Conservation (phyloP, 1,140 invertebrate genomes). For the Colletes gigas region DNA sequence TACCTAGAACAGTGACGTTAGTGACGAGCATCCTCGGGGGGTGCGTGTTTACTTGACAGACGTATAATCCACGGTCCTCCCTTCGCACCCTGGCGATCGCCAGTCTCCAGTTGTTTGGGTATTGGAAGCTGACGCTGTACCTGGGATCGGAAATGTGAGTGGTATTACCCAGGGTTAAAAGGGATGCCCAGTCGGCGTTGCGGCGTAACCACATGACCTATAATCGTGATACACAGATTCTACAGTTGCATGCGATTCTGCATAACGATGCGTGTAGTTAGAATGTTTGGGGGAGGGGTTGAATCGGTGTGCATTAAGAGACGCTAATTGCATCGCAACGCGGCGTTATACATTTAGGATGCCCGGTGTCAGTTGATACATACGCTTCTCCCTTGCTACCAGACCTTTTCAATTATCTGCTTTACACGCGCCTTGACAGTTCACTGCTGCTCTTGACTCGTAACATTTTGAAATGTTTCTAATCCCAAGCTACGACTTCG, state of each 20-base stretch:
- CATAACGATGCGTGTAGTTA: conserved; percentile 3
- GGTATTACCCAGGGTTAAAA: conserved; percentile 82
- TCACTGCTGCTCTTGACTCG: not conserved
- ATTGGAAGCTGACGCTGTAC: conserved; percentile 77
- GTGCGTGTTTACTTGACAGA: conserved; percentile 93
- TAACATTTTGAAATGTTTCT: too few relatives aligned
- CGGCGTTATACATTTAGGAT: not conserved
- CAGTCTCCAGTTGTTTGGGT: conserved; percentile 92
- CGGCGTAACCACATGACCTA: conserved; percentile 83
- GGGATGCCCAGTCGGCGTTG: conserved; percentile 78
- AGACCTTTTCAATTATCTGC: not conserved
- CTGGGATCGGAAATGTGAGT: conserved; percentile 82
- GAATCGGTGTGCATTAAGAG: not conserved
- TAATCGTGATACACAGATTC: conserved; percentile 36
- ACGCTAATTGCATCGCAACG: not conserved
- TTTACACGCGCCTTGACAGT: not conserved
- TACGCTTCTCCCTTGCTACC: not conserved
- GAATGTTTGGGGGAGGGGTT: not conserved
- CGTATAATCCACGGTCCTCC: conserved; percentile 88
- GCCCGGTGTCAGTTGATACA: not conserved
- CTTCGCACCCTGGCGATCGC: conserved; percentile 87
- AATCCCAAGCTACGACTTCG: too few relatives aligned
- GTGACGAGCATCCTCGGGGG: conserved; percentile 84
- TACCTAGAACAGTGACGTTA: conserved; percentile 78
- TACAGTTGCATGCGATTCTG: conserved; percentile 13